A percentile compares a stretch with the other conserved stretches of the same genome.
phyloP scores from a whole-genome alignment of 2,888 invertebrate genomes.

The Leptopilina syphax region DNA sequence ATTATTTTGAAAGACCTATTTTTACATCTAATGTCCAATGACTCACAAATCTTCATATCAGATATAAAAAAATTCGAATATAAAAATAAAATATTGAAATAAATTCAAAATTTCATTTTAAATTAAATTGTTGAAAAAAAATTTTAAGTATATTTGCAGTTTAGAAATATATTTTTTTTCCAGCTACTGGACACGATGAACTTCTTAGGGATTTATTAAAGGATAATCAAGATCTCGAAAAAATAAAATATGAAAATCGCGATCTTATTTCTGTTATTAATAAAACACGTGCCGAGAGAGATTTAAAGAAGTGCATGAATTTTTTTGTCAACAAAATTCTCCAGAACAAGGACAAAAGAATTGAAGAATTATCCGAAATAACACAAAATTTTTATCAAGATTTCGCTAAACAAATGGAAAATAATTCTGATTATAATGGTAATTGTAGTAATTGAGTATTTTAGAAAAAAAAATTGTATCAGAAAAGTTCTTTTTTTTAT shows the following conservation, averaged over 20 bases:
- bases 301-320: conserved; percentile 84
- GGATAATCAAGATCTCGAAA: conserved; percentile 78
- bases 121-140: no score
- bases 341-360: conserved; percentile 81
- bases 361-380: conserved; percentile 92
- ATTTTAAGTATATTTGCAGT: no score
- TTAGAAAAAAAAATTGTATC: no score
- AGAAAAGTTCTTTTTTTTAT: no score
- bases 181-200: conserved; percentile 74
- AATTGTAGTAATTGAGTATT: conserved; percentile 42
- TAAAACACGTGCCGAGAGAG: conserved; percentile 78
- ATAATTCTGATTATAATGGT: conserved; percentile 81
- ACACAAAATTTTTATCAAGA: conserved; percentile 94
- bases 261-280: conserved; percentile 67
- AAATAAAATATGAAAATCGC: conserved; percentile 76
- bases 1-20: neutral
- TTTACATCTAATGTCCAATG: no score
- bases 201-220: conserved; percentile 74
- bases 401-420: conserved; percentile 86
- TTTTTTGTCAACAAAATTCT: conserved; percentile 82
- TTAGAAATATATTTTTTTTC: neutral
- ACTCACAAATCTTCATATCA: no score
- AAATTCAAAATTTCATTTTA: no score
- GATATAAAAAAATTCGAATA: neutral
- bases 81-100: no score